Conservation (phyloP, 2,888 invertebrate species). For the Acleris sparsana region DNA sequence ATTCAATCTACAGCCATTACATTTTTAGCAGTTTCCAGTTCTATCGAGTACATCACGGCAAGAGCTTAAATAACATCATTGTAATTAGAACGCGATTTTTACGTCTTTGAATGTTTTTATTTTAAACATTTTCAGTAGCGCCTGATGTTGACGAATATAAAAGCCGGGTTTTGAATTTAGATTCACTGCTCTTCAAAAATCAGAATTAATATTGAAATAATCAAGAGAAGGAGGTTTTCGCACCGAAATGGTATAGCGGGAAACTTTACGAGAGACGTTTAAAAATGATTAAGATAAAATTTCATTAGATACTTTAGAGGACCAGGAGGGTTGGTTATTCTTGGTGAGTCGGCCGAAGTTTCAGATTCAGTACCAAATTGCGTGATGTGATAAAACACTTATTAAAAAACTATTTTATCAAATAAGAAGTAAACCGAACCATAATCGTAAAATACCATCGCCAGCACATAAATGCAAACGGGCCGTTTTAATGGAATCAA, state of each 20-base stretch:
- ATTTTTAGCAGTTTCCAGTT: too few relatives aligned
- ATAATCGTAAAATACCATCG: slow-evolving; percentile 27
- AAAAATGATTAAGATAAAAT: slow-evolving; percentile 72
- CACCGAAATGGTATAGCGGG: slow-evolving; percentile 62
- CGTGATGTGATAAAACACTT: slow-evolving; percentile 10
- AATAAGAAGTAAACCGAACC: background rate
- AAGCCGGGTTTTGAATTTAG: slow-evolving; percentile 78
- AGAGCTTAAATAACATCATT: too few relatives aligned
- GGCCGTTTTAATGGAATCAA: slow-evolving; percentile 45
- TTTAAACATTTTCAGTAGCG: slow-evolving; percentile 68
- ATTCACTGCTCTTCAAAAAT: slow-evolving; percentile 70
- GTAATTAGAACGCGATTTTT: slow-evolving; percentile 47
- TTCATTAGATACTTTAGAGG: slow-evolving; percentile 56
- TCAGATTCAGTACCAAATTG: slow-evolving; percentile 24
- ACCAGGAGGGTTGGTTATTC: slow-evolving; percentile 44
- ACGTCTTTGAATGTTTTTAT: slow-evolving; percentile 59
- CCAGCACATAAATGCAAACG: slow-evolving; percentile 42
- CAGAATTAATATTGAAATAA: slow-evolving; percentile 76
- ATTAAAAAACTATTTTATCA: background rate
- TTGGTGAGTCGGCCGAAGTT: slow-evolving; percentile 33
- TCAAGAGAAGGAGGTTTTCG: slow-evolving; percentile 66
- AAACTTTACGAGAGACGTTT: slow-evolving; percentile 66
- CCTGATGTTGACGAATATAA: slow-evolving; percentile 78
- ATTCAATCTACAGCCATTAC: too few relatives aligned
- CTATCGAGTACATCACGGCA: too few relatives aligned